A percentile compares a stretch with the other conserved stretches of the same genome.
These are phyloP conservation scores for Hemaris fuciformis DNA, from an alignment of 2,888 invertebrate genomes.

Conservation along the genomic window DNA sequence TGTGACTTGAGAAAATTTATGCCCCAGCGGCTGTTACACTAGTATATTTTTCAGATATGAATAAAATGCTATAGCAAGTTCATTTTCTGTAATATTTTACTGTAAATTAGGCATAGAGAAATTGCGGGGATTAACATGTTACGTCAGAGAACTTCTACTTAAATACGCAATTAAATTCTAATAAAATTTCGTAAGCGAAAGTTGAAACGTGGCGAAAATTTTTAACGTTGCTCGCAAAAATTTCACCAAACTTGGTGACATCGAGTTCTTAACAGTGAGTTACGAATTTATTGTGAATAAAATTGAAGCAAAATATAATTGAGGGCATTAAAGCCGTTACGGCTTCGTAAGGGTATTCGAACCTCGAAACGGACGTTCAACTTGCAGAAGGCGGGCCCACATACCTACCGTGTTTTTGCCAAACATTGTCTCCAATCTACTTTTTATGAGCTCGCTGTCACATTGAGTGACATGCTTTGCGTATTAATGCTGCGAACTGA, in stretches of 20 bases:
- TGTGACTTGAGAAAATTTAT: too few species aligned
- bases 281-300: slow-evolving; percentile 13
- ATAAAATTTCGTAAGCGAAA: background rate
- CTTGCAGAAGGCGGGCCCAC: slow-evolving; percentile 48
- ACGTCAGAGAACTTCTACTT: background rate
- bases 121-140: background rate
- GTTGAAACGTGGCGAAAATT: background rate
- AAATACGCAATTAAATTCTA: background rate
- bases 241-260: background rate
- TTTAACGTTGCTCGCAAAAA: background rate
- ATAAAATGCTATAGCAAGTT: too few species aligned
- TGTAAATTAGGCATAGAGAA: background rate
- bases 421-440: slow-evolving; percentile 40
- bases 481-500: slow-evolving; percentile 16
- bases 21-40: too few species aligned
- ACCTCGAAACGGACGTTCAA: slow-evolving; percentile 51
- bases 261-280: background rate
- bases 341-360: slow-evolving; percentile 31
- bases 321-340: slow-evolving; percentile 38
- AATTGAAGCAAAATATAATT: slow-evolving; percentile 22
- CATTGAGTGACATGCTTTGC: slow-evolving; percentile 27
- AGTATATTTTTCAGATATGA: too few species aligned
- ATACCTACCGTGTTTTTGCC: slow-evolving; percentile 46
- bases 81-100: too few species aligned
- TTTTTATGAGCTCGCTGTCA: slow-evolving; percentile 49